A percentile compares a stretch with the other conserved stretches of the same genome.
These are phyloP conservation scores for Chloromyia formosa DNA, from an alignment of 2,888 invertebrate genomes.

Conservation along the genomic window DNA sequence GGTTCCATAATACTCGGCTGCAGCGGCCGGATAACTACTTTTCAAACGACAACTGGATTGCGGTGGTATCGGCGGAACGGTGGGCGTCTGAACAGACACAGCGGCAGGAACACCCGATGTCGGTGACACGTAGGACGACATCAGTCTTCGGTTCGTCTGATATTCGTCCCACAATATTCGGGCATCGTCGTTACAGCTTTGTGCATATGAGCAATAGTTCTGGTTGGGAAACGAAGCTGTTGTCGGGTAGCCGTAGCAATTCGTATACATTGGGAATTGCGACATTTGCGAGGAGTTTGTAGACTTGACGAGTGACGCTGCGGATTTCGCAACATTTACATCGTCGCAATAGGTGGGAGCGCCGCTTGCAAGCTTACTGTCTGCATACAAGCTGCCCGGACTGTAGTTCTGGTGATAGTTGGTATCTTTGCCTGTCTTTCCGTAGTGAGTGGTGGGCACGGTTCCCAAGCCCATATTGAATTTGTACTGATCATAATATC, in stretches of 20 bases:
- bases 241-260: constrained; percentile 45
- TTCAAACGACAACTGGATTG: constrained; percentile 39
- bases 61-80: constrained; percentile 11
- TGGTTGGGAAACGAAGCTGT: constrained; percentile 41
- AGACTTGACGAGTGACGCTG: neutral
- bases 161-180: constrained; percentile 47
- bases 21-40: constrained; percentile 12
- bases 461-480: constrained; percentile 53
- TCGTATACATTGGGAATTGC: constrained; percentile 44
- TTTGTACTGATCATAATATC: constrained; percentile 55
- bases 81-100: neutral
- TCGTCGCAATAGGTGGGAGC: constrained; percentile 36
- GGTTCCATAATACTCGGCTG: constrained; percentile 36
- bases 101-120: neutral
- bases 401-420: constrained; percentile 35
- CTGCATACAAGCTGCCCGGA: constrained; percentile 28
- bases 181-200: constrained; percentile 44
- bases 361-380: neutral
- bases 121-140: constrained; percentile 13
- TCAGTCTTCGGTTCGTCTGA: constrained; percentile 34
- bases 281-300: constrained; percentile 30
- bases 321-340: constrained; percentile 11
- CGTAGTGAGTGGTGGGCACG: constrained; percentile 29
- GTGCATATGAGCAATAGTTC: constrained; percentile 45
- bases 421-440: constrained; percentile 26